Evolutionary conservation across 2,113 vertebrate genomes (phyloP), one percentile per base, ranked within the genome.

Genomic region (Tringa solitaria): DNA sequence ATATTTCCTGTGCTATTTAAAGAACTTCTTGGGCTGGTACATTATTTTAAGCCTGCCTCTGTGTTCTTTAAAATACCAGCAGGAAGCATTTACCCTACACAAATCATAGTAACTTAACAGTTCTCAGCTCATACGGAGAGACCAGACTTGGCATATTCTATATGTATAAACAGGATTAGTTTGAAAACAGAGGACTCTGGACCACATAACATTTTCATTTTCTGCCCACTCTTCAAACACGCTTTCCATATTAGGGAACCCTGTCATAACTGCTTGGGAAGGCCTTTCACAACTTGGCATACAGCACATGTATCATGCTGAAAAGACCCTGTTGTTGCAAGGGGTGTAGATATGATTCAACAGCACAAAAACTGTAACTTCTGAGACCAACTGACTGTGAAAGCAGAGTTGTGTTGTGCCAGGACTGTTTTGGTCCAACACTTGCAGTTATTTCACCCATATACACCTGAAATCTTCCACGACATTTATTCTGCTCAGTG

Each of bases 1-100:
- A 32, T 73, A 79, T 83, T 94, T 96, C 90, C 90, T 90, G 72
- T 88, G 63, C 45, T 97, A 95, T 95, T 96, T 93, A 96, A 88
- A 90, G 57, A 76, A 61, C 35, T 76, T 74, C 50, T 87, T 90
- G 67, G 53, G 27, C 12, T 94, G 75, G 33, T 48, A 33, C 20
- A 32, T 57, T 92, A 93, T 95, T 97, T 93, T 96, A 88, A 93
- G 90, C 28, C 59, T 69, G 45, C 14, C 35, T 57, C 75, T 50
- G 32, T 57, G 30, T 41, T 77, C 33, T 83, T 85, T 69, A 86
- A 76, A 95, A 88, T 53, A 73, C 33, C 54, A 79, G 28, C 45
- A 90, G 92, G 90, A 96, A 94, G n/a, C 24, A 48, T 69, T 87
- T 79, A 88, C 41, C 30, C 48, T 79, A 56, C 61, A 72, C 61